phyloP scores from a whole-genome alignment of 2,888 invertebrate genomes.

The Sminthurides aquaticus region DNA sequence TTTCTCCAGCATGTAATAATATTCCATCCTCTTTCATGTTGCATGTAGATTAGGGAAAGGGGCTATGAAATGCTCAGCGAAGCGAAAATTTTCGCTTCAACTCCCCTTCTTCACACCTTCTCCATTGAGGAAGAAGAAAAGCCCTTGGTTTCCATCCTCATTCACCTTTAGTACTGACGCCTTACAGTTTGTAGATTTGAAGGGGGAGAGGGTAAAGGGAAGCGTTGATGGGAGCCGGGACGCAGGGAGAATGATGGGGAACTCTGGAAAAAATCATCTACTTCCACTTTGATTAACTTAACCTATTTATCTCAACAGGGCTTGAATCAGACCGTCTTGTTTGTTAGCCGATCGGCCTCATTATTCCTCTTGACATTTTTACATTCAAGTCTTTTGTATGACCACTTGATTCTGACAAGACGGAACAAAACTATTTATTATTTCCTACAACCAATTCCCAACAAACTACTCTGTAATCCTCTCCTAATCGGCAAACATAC shows the following conservation, averaged over 20 bases:
- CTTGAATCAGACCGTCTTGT: constrained; percentile 9
- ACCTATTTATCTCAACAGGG: constrained; percentile 5
- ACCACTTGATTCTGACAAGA: constrained; percentile 1
- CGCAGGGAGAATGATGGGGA: too few relatives aligned
- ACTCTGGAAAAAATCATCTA: constrained; percentile 7
- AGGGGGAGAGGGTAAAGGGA: too few relatives aligned
- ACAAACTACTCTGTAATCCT: not conserved
- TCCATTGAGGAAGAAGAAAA: too few relatives aligned
- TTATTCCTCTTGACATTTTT: constrained; percentile 21
- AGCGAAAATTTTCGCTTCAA: constrained; percentile 24
- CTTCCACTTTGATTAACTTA: constrained; percentile 21
- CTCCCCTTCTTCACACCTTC: constrained; percentile 4
- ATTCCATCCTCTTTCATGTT: too few relatives aligned
- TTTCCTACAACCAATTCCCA: not conserved
- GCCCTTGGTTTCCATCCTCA: too few relatives aligned
- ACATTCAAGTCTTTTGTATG: constrained; percentile 6
- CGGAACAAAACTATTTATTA: constrained; percentile 9
- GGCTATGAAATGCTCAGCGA: constrained; percentile 15
- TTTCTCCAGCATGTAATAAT: too few relatives aligned
- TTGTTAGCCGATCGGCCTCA: constrained; percentile 10
- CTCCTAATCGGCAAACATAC: not conserved
- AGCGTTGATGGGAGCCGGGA: too few relatives aligned
- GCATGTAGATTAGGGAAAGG: too few relatives aligned
- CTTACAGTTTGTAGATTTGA: too few relatives aligned
- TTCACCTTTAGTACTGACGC: too few relatives aligned